Base-by-base conservation (phyloP, 2,797 vertebrate genomes). In the Syndactyla subalaris region DNA sequence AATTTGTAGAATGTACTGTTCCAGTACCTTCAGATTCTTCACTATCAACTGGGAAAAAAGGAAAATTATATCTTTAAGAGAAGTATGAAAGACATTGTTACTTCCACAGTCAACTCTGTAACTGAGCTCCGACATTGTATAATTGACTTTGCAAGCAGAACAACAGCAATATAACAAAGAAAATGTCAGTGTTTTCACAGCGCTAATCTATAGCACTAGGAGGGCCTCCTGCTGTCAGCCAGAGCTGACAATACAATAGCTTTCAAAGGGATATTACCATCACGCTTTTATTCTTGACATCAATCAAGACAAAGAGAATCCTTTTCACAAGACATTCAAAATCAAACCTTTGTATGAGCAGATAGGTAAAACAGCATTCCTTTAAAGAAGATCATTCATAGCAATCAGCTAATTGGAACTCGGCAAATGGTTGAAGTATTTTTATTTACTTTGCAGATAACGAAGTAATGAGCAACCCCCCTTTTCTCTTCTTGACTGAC, bases 181-280 rank as follows among this genome's bases (percentile, higher is more conserved):
- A 97, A 97, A 98, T 97, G 97, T 97, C 98, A 97, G 97, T 98
- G 97, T 98, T 98, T 98, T 98, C 98, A 97, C 98, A 98, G 98
- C 95, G 85, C 97, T 98, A 97, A 98, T 98, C 98, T 98, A 98
- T 97, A 98, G 96, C 94, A 92, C 98, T 97, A 98, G 97, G 97
- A 97, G 98, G 97, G 97, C 98, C 97, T 97, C 98, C 98, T 63
- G 98, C 98, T 97, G 98, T 97, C 98, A 98, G 97, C 96, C 97
- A 95, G 97, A 97, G 97, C 97, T 98, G 97, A 97, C 98, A 97
- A 96, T 97, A 98, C 98, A 98, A 98, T 98, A 97, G 98, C 98
- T 98, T 98, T 98, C 98, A 98, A 98, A 98, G 97, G 98, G 97
- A 98, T 98, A 98, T 98, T 98, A 98, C 98, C 97, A 97, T 97